Base-by-base conservation (phyloP, 1,140 invertebrate genomes). In the Homalodisca vitripennis region DNA sequence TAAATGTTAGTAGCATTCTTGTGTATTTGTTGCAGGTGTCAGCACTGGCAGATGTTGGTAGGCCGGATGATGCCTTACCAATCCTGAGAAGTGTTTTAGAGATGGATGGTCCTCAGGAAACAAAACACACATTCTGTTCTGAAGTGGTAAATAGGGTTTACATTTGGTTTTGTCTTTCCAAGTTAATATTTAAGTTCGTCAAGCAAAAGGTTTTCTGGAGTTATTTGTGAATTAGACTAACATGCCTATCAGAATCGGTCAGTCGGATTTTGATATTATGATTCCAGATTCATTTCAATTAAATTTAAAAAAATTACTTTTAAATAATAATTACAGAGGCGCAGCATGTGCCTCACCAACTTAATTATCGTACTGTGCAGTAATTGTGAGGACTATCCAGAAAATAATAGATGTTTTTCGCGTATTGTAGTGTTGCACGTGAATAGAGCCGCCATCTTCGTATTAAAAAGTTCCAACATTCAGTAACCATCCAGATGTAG, bases 31-130 rank as follows among this genome's bases (percentile, higher is more conserved):
- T 80, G 63, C 69, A 88, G 85, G 80, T 82, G 3, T 72, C 79
- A 47, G 85, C 87, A 1, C 83, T 89, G 41, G 77, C 83, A 27
- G 77, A 86, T 30, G 70, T 92, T 62, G 84, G 84, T 1, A 79
- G 88, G 72, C 75, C 86, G 1, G 84, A 90, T 31, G 89, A 93
- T 73, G 82, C 85, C 34, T 76, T 91, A 10, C 81, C 85, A 0
- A 77, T 90, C 46, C 74, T 92, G 24, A 83, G 84, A 73, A 48
- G 65, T 3, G 78, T 86, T 3, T 72, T 91, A n/a, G 82, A 86
- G 20, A 73, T 81, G 48, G 87, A 90, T 74, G 63, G 29, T 47
- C 82, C 83, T 1, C 73, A 77, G n/a, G 73, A 75, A 48, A 73
- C 48, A 13, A 85, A 83, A 74, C 81, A 84, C 67, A 83, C 80